Evolutionary conservation across 2,888 invertebrate genomes (phyloP), one percentile per base, ranked within the genome.

Genomic region (Chymomyza procnemis): DNA sequence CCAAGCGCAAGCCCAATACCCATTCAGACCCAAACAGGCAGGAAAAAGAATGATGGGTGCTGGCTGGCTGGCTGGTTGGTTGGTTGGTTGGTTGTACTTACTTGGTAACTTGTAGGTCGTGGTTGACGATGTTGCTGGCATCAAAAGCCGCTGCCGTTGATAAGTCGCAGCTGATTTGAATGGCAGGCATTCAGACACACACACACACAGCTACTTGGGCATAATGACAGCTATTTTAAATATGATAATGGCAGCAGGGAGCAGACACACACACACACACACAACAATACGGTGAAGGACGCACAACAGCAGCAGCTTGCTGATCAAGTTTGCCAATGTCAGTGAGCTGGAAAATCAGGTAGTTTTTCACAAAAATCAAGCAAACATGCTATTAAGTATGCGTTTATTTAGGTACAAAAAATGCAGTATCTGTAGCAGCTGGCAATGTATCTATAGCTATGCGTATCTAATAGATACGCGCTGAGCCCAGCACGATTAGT

Each of bases 271-370:
- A 64, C n/a, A 19, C 46, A 16, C 59, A 41, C 52, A 18, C 56
- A 18, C 9, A 2, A 4, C 22, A 12, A 41, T 12, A 9, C 34
- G 3, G 2, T 9, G 34, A 50, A 64, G 26, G 26, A 26, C 26
- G 26, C 52, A 54, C 55, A 58, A 50, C 47, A 48, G 26, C 47
- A 48, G 26, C 8, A 9, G 46, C 30, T 34, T 12, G 19, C 22
- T 21, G 14, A 14, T n/a, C 34, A 30, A 30, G 30, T 30, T 48
- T 54, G 54, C 19, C 21, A 18, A 22, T 62, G 58, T 56, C 68
- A 71, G 54, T 75, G 73, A 75, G 69, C 69, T 75, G 81, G 76
- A 81, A 81, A 82, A 85, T 80, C 80, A 83, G 83, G 78, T 82
- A 85, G 66, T 76, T 85, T 85, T 84, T 77, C 79, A 84, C 85